These are phyloP conservation scores for Torymus aiolomorphi DNA, from an alignment of 2,888 invertebrate species.

Conservation along the genomic window DNA sequence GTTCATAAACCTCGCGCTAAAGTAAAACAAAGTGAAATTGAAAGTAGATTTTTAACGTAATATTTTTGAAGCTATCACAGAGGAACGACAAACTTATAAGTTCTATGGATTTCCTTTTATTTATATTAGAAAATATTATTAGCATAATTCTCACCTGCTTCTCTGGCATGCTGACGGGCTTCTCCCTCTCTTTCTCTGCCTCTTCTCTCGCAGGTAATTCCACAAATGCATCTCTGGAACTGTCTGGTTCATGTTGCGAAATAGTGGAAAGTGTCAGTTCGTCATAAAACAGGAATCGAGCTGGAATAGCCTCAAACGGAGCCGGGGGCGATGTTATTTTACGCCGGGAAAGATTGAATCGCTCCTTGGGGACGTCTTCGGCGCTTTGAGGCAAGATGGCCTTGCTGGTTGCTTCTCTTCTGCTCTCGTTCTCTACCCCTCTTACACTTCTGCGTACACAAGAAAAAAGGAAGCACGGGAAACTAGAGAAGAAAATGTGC, in stretches of 20 bases:
- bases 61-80: too few species aligned
- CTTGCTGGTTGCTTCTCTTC: slow-evolving; percentile 16
- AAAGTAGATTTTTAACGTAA: too few species aligned
- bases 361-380: slow-evolving; percentile 58
- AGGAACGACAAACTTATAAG: too few species aligned
- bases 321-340: slow-evolving; percentile 55
- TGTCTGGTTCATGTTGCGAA: slow-evolving; percentile 52
- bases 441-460: background rate
- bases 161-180: too few species aligned
- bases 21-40: too few species aligned
- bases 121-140: too few species aligned
- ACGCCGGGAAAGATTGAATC: slow-evolving; percentile 60
- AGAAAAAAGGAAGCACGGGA: background rate
- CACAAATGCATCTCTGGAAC: background rate
- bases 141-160: too few species aligned
- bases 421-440: background rate
- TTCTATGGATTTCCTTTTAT: too few species aligned
- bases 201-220: too few species aligned
- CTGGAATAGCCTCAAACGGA: slow-evolving; percentile 55
- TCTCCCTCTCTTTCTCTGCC: too few species aligned
- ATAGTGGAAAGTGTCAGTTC: slow-evolving; percentile 53
- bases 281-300: slow-evolving; percentile 57
- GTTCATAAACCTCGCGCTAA: too few species aligned
- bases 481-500: background rate
- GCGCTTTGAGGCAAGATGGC: slow-evolving; percentile 49